These are phyloP conservation scores for Herpetotheres cachinnans DNA, from an alignment of 2,113 vertebrate genomes.

Conservation along the genomic window DNA sequence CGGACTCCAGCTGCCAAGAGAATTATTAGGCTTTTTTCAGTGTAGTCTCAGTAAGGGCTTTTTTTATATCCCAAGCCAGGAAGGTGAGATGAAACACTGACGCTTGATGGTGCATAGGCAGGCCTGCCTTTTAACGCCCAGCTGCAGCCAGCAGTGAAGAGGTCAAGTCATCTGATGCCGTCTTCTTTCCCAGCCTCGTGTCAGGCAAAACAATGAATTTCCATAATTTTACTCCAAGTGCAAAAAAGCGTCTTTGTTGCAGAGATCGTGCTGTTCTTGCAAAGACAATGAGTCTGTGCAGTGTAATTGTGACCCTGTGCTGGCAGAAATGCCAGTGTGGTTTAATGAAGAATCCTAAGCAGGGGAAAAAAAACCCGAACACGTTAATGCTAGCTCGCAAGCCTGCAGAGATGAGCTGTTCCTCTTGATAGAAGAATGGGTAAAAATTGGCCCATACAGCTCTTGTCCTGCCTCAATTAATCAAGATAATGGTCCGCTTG, in stretches of 20 bases:
- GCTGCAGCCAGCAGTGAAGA: not conserved
- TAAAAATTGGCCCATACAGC: not conserved
- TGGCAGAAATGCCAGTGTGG: not conserved
- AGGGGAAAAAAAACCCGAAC: not conserved
- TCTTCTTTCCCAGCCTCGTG: not conserved
- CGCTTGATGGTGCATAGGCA: not conserved
- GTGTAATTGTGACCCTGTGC: not conserved
- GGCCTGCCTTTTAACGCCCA: not conserved
- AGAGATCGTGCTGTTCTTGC: not conserved
- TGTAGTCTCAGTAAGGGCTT: not conserved
- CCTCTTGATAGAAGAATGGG: not conserved
- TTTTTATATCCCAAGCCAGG: not conserved
- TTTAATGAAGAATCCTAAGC: not conserved
- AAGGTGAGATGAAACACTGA: not conserved
- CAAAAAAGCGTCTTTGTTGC: not conserved
- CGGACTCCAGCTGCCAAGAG: not conserved
- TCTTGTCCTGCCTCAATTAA: not conserved
- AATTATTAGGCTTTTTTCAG: constrained; percentile 13
- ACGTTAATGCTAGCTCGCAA: not conserved
- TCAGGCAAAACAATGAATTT: not conserved
- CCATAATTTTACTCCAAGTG: not conserved
- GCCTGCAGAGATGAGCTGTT: not conserved
- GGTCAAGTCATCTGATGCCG: not conserved
- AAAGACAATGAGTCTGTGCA: not conserved
- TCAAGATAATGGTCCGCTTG: not conserved